phyloP scores from a whole-genome alignment of 2,888 invertebrate species.

The Aphodius sticticus region DNA sequence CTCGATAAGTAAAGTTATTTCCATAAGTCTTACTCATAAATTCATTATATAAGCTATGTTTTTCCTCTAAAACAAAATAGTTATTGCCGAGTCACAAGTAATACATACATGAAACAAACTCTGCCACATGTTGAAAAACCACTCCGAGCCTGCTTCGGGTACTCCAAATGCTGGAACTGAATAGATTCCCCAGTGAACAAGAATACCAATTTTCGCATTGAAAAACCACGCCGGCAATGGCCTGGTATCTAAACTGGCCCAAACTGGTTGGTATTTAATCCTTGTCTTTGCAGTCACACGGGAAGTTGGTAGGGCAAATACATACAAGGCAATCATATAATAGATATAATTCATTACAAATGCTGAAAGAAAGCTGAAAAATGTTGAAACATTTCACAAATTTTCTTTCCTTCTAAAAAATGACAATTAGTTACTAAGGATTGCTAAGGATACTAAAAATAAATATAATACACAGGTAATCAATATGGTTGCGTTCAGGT shows the following conservation, averaged over 20 bases:
- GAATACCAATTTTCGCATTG: neutral
- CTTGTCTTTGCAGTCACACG: neutral
- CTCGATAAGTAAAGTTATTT: neutral
- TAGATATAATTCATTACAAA: neutral
- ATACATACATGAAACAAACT: neutral
- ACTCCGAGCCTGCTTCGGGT: neutral
- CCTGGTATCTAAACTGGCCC: neutral
- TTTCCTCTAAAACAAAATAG: neutral
- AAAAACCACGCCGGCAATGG: neutral
- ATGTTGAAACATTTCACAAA: neutral
- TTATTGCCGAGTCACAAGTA: neutral
- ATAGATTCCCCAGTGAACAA: neutral
- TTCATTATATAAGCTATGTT: neutral
- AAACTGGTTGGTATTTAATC: neutral
- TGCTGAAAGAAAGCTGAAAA: neutral
- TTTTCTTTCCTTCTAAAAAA: too few relatives aligned
- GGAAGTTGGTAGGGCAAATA: neutral
- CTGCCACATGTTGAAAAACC: neutral
- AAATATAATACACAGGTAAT: too few relatives aligned
- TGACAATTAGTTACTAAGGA: too few relatives aligned
- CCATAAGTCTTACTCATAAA: neutral
- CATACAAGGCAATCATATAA: neutral
- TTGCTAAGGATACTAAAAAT: too few relatives aligned
- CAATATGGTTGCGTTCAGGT: too few relatives aligned
- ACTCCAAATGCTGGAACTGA: neutral